Conservation (phyloP, 2,888 invertebrate species). For the Trichogramma dendrolimi region DNA sequence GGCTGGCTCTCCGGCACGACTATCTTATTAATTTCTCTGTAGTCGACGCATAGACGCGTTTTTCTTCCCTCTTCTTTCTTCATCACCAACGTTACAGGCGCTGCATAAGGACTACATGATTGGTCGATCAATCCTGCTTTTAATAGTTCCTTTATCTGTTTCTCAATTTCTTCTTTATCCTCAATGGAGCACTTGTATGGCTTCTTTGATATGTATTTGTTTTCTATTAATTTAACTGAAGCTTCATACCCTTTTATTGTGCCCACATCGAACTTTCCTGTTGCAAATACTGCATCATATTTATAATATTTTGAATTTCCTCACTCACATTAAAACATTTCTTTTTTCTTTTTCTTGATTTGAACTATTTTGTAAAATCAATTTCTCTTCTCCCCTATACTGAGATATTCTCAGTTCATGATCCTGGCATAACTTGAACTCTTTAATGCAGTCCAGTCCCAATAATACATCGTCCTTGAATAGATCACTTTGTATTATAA, state of each 20-base stretch:
- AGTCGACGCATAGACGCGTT: conserved; percentile 39
- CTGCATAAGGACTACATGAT: conserved; percentile 34
- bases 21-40: conserved; percentile 34
- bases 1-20: conserved; percentile 27
- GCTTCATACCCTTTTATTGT: conserved; percentile 25
- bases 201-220: conserved; percentile 26
- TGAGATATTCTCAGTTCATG: no score
- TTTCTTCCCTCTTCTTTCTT: conserved; percentile 37
- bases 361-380: no score
- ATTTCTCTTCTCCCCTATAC: no score
- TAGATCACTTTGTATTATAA: no score
- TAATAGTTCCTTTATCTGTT: conserved; percentile 29
- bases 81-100: conserved; percentile 33
- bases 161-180: conserved; percentile 32
- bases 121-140: conserved; percentile 33
- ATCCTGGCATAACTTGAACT: no score
- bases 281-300: conserved; percentile 26
- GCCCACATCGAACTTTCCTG: conserved; percentile 26
- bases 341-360: background rate
- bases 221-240: conserved; percentile 22
- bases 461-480: no score
- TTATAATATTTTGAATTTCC: conserved; percentile 11
- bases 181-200: conserved; percentile 29
- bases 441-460: no score
- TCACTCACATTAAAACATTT: background rate